These are phyloP conservation scores for Corvus cornix DNA, from an alignment of 2,113 vertebrate genomes.

Conservation along the genomic window DNA sequence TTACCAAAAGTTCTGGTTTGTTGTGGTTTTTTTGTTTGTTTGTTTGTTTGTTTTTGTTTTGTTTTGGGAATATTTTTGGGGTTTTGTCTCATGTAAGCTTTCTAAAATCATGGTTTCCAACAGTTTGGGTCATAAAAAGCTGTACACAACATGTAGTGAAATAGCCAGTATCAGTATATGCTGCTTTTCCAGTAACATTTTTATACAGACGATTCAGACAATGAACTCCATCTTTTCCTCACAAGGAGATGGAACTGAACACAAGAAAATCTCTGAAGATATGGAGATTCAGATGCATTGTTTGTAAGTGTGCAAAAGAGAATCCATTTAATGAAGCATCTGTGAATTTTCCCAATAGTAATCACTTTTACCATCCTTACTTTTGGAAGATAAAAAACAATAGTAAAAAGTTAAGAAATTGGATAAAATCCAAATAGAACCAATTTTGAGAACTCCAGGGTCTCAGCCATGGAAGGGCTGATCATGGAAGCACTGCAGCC, in stretches of 20 bases:
- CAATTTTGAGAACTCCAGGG: not conserved
- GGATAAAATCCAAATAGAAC: not conserved
- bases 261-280: not conserved
- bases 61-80: not conserved
- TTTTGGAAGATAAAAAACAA: not conserved
- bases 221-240: not conserved
- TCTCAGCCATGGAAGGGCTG: not conserved
- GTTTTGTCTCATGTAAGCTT: not conserved
- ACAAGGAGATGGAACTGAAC: not conserved
- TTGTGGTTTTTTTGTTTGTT: too few relatives aligned
- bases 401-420: not conserved
- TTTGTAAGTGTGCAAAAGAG: not conserved
- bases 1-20: not conserved
- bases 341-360: not conserved
- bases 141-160: not conserved
- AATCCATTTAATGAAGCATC: not conserved
- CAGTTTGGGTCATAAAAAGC: not conserved
- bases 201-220: not conserved
- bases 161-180: not conserved
- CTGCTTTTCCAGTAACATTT: not conserved
- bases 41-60: accelerated
- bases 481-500: not conserved
- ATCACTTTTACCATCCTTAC: not conserved
- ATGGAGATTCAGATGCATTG: not conserved
- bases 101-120: not conserved